Percentiles rank a stretch among this genome's conserved stretches.
phyloP scores from a whole-genome alignment of 2,113 vertebrate genomes.

The Salvelinus fontinalis region DNA sequence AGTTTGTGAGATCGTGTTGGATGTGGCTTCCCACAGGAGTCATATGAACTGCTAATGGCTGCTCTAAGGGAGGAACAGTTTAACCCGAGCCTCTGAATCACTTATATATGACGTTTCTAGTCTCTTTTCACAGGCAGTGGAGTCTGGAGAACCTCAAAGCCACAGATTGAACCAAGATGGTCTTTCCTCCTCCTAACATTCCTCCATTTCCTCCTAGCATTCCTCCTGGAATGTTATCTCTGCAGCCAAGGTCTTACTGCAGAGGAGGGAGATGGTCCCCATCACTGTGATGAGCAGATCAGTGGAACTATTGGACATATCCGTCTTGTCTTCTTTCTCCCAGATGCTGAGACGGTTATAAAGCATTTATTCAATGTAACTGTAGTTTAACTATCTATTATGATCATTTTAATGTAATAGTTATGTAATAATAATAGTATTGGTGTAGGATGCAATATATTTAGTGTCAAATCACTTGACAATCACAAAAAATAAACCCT shows the following conservation, averaged over 20 bases:
- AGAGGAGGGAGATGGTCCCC: neutral
- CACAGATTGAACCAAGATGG: constrained; percentile 54
- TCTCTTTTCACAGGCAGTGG: constrained; percentile 10
- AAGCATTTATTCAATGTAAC: neutral
- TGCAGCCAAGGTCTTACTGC: constrained; percentile 11
- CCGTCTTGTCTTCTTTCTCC: neutral
- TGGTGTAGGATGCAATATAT: neutral
- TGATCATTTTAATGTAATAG: neutral
- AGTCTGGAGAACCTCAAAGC: constrained; percentile 31
- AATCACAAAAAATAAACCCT: neutral
- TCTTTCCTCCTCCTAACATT: constrained; percentile 10
- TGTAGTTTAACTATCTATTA: neutral
- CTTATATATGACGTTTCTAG: too few species aligned
- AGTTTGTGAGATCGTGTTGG: too few species aligned
- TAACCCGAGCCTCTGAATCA: too few species aligned
- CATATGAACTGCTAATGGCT: too few species aligned
- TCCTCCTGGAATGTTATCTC: constrained; percentile 13
- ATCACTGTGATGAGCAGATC: neutral
- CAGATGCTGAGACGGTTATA: too few species aligned
- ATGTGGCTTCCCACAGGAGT: too few species aligned
- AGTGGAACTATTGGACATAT: neutral
- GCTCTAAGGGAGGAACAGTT: too few species aligned
- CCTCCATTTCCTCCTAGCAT: too few species aligned
- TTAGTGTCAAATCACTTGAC: neutral
- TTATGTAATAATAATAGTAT: neutral